These are phyloP conservation scores for Platysteira castanea DNA, from an alignment of 2,113 vertebrate genomes.

Conservation along the genomic window DNA sequence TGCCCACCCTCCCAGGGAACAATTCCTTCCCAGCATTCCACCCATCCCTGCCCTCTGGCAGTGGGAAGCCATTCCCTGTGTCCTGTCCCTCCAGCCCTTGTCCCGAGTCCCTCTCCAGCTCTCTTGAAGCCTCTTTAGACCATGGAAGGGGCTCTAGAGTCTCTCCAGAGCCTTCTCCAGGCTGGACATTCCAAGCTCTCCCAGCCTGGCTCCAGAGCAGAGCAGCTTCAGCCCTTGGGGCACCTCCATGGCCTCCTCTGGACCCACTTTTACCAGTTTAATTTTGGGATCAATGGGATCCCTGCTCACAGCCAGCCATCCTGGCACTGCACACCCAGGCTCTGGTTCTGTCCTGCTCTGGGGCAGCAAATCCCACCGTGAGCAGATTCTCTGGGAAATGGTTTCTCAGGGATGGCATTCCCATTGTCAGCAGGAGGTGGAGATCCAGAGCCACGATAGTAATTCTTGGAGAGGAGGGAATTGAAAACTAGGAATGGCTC, in stretches of 20 bases:
- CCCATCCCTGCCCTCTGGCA: not conserved
- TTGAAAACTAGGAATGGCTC: not conserved
- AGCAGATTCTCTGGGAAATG: not conserved
- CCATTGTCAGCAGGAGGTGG: not conserved
- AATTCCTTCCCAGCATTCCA: not conserved
- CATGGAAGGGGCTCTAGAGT: rapidly evolving
- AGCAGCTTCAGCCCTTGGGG: not conserved
- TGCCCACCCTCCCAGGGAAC: not conserved
- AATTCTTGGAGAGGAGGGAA: not conserved
- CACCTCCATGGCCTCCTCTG: not conserved
- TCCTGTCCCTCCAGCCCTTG: not conserved
- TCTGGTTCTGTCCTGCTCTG: not conserved
- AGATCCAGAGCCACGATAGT: rapidly evolving
- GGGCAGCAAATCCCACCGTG: rapidly evolving
- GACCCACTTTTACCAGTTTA: not conserved
- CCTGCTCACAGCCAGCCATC: rapidly evolving
- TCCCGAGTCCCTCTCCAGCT: not conserved
- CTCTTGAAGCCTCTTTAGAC: not conserved
- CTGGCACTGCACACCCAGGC: not conserved
- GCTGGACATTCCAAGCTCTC: not conserved
- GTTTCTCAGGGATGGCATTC: not conserved
- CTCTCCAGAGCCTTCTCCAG: not conserved
- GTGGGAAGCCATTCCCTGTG: not conserved
- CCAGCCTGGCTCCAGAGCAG: not conserved
- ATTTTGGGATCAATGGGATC: rapidly evolving